These are phyloP conservation scores for Mormyrops attenuatus DNA, from an alignment of 2,797 vertebrate species.

Conservation along the genomic window DNA sequence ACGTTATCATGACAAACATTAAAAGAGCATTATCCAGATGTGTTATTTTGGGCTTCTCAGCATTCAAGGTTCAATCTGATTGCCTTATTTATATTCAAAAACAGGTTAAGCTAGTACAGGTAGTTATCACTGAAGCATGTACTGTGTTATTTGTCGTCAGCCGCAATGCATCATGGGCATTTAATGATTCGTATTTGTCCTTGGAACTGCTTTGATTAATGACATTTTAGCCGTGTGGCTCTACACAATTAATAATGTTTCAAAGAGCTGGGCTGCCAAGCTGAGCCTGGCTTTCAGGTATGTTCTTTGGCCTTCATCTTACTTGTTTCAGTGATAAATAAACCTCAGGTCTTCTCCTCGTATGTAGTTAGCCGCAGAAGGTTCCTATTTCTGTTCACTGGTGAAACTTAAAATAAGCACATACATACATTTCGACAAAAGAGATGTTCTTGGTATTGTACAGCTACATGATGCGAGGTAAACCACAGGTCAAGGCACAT, in stretches of 20 bases:
- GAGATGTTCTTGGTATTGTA: conserved; percentile 32
- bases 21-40: not conserved
- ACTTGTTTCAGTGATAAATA: conserved; percentile 43
- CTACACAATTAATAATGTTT: not conserved
- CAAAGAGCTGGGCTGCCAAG: not conserved
- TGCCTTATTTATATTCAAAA: not conserved
- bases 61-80: not conserved
- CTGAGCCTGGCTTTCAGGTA: not conserved
- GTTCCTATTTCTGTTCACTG: conserved; percentile 35
- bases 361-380: conserved; percentile 33
- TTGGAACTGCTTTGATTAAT: not conserved
- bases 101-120: not conserved
- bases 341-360: conserved; percentile 42
- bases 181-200: not conserved
- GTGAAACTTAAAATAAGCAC: conserved; percentile 25
- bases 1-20: not conserved
- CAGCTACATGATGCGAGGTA: conserved; percentile 31
- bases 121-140: not conserved
- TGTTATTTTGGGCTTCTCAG: not conserved
- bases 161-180: not conserved
- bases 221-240: not conserved
- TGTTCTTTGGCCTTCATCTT: conserved; percentile 45
- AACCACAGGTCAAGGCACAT: conserved; percentile 43
- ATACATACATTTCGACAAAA: conserved; percentile 33
- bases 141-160: not conserved